Evolutionary conservation across 1,140 invertebrate species (phyloP).

Genomic region (Listronotus oregonensis): DNA sequence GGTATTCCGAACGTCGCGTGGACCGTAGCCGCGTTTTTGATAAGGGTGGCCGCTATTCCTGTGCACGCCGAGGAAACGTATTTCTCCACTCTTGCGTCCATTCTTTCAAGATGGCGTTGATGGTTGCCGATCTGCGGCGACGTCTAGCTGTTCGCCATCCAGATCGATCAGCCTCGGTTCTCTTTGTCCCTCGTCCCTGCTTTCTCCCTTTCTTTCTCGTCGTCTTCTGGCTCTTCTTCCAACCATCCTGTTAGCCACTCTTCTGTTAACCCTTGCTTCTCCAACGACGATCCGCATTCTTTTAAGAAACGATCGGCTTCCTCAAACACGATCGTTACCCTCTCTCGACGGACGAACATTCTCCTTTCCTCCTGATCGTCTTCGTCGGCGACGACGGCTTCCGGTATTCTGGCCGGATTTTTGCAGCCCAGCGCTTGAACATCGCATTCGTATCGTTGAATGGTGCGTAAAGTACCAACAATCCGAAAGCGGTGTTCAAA

Average conservation of each 20-base stretch:
- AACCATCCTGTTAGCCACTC: background rate
- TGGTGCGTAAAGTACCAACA: background rate
- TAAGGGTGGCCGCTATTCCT: background rate
- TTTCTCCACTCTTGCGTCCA: background rate
- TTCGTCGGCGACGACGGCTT: no score
- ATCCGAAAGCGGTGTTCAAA: slow-evolving; percentile 1
- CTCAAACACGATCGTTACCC: background rate
- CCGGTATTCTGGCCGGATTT: no score
- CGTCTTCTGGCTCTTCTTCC: background rate
- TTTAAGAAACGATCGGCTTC: background rate
- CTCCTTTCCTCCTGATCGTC: background rate
- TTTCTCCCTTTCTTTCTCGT: background rate
- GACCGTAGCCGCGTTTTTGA: background rate
- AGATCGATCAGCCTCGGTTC: background rate
- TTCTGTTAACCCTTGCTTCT: background rate
- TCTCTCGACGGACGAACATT: background rate
- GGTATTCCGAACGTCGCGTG: no score
- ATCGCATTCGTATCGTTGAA: no score
- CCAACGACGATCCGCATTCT: background rate
- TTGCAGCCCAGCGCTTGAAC: no score
- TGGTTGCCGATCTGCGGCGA: background rate
- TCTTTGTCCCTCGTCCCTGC: background rate
- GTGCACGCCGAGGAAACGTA: background rate
- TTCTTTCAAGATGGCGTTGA: background rate
- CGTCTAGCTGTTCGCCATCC: background rate